Percentiles rank a stretch among this genome's conserved stretches.
phyloP scores from a whole-genome alignment of 2,113 vertebrate species.

The Anoura caudifer region DNA sequence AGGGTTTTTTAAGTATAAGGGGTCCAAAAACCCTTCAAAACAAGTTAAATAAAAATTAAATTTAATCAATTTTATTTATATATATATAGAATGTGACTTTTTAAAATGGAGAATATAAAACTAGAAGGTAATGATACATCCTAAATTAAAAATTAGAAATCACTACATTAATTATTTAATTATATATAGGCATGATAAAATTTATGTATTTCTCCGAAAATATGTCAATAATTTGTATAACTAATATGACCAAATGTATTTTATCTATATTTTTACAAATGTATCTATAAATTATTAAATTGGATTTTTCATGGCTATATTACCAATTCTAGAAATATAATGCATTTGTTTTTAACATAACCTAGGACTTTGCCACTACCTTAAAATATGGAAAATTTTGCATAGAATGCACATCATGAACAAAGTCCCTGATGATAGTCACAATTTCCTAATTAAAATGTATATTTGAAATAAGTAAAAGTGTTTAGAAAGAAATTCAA shows the following conservation, averaged over 20 bases:
- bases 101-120: neutral
- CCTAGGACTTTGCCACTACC: neutral
- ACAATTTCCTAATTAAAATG: neutral
- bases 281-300: neutral
- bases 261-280: neutral
- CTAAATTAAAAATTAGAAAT: neutral
- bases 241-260: neutral
- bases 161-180: neutral
- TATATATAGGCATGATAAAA: neutral
- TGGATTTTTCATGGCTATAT: neutral
- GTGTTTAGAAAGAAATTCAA: neutral
- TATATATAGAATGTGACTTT: neutral
- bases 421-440: neutral
- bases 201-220: neutral
- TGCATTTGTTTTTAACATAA: conserved; percentile 46
- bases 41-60: neutral
- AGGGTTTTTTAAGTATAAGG: neutral
- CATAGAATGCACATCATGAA: neutral
- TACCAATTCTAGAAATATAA: conserved; percentile 21
- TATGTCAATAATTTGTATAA: neutral
- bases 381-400: neutral
- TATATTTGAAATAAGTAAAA: neutral
- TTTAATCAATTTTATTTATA: neutral
- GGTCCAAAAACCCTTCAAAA: neutral
- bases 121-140: neutral